Base-by-base conservation (phyloP, 2,888 invertebrate species). In the Eristalis pertinax region DNA sequence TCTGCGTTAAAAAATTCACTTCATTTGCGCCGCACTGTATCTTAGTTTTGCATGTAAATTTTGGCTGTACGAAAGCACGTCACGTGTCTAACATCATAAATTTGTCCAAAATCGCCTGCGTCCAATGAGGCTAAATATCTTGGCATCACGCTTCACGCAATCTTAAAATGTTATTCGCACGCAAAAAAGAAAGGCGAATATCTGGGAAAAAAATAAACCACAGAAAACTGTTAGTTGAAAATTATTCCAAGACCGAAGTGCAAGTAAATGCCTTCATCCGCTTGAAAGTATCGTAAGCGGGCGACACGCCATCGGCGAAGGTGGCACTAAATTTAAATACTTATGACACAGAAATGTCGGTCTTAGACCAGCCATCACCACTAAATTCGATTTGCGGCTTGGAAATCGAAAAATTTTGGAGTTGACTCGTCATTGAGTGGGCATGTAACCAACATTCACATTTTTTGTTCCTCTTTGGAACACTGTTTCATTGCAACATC, bases 161-260 rank as follows among this genome's bases (percentile, higher is more conserved):
- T 50, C 50, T 50, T 50, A 50, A 50, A 50, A 50, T 50, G 50
- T 50, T 50, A 50, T 50, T 50, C 50, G 50, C 50, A 50, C 50
- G 50, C 50, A 50, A 50, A 50, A 50, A 50, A 50, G 50, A 50
- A 50, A 50, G 50, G 50, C 50, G 50, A 19, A 50, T 50, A 19
- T 19, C 50, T 50, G 2, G 19, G 19, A 26, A 26, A 26, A 26
- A 43, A 43, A 43, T 43, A 50, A 50, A n/a, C n/a, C 19, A 50
- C 19, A 50, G 50, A 50, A 19, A 50, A 50, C 50, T 7, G 50
- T 50, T 50, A 50, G 19, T 50, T 19, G 50, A 50, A 50, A 50
- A 50, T 50, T 50, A 50, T 50, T 50, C 50, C 19, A 50, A 50
- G 19, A 50, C 50, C 8, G 50, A 50, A 50, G 19, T 50, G 50